Base-by-base conservation (phyloP, 2,797 vertebrate species). In the Clarias platycephalus region DNA sequence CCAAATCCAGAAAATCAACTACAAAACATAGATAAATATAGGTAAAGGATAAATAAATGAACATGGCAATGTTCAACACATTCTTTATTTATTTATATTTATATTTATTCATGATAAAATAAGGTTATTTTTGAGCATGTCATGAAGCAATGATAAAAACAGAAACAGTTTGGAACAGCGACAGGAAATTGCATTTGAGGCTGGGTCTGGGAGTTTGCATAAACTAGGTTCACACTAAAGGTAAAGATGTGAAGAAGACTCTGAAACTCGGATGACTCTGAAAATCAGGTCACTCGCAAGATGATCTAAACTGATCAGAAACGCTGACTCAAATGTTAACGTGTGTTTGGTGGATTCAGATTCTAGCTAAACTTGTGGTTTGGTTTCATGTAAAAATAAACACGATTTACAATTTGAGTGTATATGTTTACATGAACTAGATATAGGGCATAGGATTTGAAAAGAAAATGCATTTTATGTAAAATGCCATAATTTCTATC, bases 1-100 rank as follows among this genome's bases (percentile, higher is more conserved):
- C 49, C 7, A 76, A 5, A 85, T 20, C 18, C 87, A 1, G 6
- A 26, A 24, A 49, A 89, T 49, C 77, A 91, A 80, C 93, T 95
- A 60, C 24, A 31, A 66, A 78, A 85, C 24, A 82, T 5, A 84
- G 34, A n/a, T 0, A 62, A 37, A 49, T 3, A 37, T 40, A 40
- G 37, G 70, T 40, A 57, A 20, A 37, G 0, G 15, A 3, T 16
- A 31, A 49, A 28, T 6, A 28, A 9, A 31, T 64, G 15, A 20
- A 2, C 15, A 57, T 57, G n/a, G 44, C 44, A 49, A 49, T 49
- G 44, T 49, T 49, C 10, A 49, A 49, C 10, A 49, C 44, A 12
- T 49, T 49, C 10, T 49, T 12, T 49, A 12, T 49, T 44, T 44
- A 44, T 44, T 49, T 40, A 40, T 44, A 44, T 44, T 10, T 44